Conservation (phyloP, 2,888 invertebrate genomes). For the Nomada hirtipes region DNA sequence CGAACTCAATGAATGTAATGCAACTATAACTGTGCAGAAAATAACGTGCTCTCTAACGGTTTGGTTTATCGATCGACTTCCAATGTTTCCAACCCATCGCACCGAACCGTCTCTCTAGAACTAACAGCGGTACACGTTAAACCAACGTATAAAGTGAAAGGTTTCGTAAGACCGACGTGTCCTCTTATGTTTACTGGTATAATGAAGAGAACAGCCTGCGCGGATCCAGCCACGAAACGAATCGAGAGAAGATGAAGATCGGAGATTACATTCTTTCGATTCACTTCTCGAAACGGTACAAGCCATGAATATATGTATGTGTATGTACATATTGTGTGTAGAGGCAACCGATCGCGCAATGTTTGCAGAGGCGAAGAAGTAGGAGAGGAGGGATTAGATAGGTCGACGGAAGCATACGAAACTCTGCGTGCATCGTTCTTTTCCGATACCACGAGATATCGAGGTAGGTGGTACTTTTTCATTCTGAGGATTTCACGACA, state of each 20-base stretch:
- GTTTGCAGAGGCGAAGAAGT: conserved; percentile 6
- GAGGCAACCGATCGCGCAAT: not conserved
- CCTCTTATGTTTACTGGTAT: not conserved
- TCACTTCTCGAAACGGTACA: conserved; percentile 46
- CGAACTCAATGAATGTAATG: too few species aligned
- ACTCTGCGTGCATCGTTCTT: not conserved
- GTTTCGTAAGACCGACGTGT: conserved; percentile 32
- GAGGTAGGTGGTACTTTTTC: too few species aligned
- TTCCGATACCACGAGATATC: too few species aligned
- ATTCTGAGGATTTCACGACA: too few species aligned
- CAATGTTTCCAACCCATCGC: not conserved
- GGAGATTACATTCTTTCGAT: conserved; percentile 52
- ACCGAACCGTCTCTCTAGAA: not conserved
- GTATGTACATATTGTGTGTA: conserved; percentile 20
- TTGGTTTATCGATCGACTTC: conserved; percentile 4
- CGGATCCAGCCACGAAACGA: conserved; percentile 8
- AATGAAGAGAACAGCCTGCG: conserved; percentile 42
- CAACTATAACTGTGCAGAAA: too few species aligned
- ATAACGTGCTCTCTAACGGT: too few species aligned
- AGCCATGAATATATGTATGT: conserved; percentile 25
- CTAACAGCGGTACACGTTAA: not conserved
- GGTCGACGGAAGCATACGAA: not conserved
- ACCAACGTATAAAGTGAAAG: conserved; percentile 25
- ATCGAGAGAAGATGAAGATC: conserved; percentile 42
- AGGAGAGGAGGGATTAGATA: conserved; percentile 14